These are phyloP conservation scores for Orestias chungarensis DNA, from an alignment of 2,797 vertebrate genomes.

Conservation along the genomic window DNA sequence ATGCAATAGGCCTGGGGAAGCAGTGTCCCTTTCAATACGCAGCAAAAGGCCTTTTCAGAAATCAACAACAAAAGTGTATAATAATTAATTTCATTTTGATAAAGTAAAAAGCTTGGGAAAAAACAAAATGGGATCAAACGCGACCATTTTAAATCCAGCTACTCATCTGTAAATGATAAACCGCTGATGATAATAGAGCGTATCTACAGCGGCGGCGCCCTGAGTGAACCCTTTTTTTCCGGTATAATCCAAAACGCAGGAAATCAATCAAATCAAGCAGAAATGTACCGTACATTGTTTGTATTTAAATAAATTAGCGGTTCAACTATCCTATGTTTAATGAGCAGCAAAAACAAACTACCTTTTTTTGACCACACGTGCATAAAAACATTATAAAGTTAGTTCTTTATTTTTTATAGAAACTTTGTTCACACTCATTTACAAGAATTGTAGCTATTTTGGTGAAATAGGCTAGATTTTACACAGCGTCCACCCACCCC, in stretches of 20 bases:
- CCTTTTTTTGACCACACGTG: background rate
- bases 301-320: too few species aligned
- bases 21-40: background rate
- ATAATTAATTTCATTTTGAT: background rate
- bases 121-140: background rate
- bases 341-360: too few species aligned
- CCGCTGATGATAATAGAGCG: background rate
- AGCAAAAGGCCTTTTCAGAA: background rate
- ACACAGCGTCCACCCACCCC: too few species aligned
- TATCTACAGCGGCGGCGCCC: background rate
- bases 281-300: too few species aligned
- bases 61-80: background rate
- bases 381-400: background rate
- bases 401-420: background rate
- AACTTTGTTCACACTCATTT: too few species aligned
- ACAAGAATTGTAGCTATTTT: too few species aligned
- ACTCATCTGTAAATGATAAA: background rate
- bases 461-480: too few species aligned
- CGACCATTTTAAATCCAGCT: background rate
- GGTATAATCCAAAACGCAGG: background rate
- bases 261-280: background rate
- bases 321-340: background rate
- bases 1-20: conserved; percentile 15
- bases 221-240: background rate
- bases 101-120: background rate